These are phyloP conservation scores for Toxotes chatareus DNA, from an alignment of 2,113 vertebrate genomes.

Conservation along the genomic window DNA sequence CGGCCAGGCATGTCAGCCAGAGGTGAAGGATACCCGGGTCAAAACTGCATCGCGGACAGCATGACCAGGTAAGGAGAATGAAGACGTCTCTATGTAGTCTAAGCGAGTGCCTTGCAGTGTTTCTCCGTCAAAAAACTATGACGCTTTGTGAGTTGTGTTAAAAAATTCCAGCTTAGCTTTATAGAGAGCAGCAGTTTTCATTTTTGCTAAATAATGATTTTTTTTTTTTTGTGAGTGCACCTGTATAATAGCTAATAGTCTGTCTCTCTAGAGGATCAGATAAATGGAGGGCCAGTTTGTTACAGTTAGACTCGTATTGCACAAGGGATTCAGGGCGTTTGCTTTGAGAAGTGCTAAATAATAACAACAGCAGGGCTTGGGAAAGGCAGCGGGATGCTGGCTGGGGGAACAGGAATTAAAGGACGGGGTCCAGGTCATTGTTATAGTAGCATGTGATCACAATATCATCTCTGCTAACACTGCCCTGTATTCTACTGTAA, in stretches of 20 bases:
- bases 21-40: slow-evolving; percentile 93
- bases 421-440: slow-evolving; percentile 66
- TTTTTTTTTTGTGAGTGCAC: not conserved
- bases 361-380: slow-evolving; percentile 70
- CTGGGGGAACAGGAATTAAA: slow-evolving; percentile 65
- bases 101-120: not conserved
- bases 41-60: slow-evolving; percentile 94
- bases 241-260: slow-evolving; percentile 12
- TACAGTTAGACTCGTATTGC: slow-evolving; percentile 47
- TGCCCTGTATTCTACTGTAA: slow-evolving; percentile 58
- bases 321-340: slow-evolving; percentile 58
- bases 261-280: slow-evolving; percentile 28
- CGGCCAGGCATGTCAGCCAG: slow-evolving; percentile 92
- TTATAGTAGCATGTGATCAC: slow-evolving; percentile 66
- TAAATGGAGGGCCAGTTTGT: slow-evolving; percentile 34
- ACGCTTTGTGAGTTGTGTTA: not conserved
- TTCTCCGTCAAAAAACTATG: not conserved
- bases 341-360: slow-evolving; percentile 65
- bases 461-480: slow-evolving; percentile 44
- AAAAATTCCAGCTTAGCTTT: not conserved
- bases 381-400: slow-evolving; percentile 72
- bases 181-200: not conserved
- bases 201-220: slow-evolving; percentile 13
- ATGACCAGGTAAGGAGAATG: slow-evolving; percentile 84
- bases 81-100: not conserved